A percentile compares a stretch with the other conserved stretches of the same genome.
Evolutionary conservation across 2,888 invertebrate genomes (phyloP).

Genomic region (Nyleta sp.): DNA sequence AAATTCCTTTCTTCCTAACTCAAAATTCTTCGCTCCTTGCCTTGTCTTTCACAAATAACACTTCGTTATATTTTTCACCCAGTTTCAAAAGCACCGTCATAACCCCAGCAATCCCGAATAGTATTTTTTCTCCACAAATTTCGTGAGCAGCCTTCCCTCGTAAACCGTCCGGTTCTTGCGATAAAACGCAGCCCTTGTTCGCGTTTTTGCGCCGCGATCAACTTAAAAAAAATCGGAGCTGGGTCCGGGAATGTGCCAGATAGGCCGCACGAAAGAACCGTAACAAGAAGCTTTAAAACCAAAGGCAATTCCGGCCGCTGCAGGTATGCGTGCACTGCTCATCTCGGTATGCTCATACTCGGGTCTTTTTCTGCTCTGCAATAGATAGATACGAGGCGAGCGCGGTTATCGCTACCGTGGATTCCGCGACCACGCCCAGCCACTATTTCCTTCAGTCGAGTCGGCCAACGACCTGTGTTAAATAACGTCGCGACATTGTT

Average conservation of each 20-base stretch:
- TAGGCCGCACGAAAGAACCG: constrained; percentile 54
- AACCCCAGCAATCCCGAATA: constrained; percentile 5
- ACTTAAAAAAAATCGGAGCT: constrained; percentile 37
- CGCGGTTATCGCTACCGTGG: constrained; percentile 57
- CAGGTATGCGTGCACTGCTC: constrained; percentile 36
- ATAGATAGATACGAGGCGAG: constrained; percentile 53
- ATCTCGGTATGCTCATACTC: constrained; percentile 56
- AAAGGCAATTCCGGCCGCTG: constrained; percentile 47
- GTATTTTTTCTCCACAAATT: constrained; percentile 4
- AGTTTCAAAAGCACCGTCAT: too few relatives aligned
- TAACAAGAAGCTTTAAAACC: constrained; percentile 56
- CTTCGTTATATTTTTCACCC: too few relatives aligned
- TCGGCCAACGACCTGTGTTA: constrained; percentile 43
- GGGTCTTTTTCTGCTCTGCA: constrained; percentile 56
- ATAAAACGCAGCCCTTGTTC: constrained; percentile 24
- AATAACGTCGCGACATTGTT: constrained; percentile 40
- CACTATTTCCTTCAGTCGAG: constrained; percentile 34
- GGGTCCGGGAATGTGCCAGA: constrained; percentile 34
- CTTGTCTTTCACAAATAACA: too few relatives aligned
- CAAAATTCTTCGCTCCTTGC: too few relatives aligned
- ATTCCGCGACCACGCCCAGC: constrained; percentile 60
- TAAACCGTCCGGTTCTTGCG: constrained; percentile 23
- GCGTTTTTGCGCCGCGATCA: constrained; percentile 34
- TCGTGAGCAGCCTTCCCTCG: neutral
- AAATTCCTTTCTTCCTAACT: too few relatives aligned